A percentile compares a stretch with the other conserved stretches of the same genome.
These are phyloP conservation scores for Ahaetulla prasina DNA, from an alignment of 2,113 vertebrate species.

Conservation along the genomic window DNA sequence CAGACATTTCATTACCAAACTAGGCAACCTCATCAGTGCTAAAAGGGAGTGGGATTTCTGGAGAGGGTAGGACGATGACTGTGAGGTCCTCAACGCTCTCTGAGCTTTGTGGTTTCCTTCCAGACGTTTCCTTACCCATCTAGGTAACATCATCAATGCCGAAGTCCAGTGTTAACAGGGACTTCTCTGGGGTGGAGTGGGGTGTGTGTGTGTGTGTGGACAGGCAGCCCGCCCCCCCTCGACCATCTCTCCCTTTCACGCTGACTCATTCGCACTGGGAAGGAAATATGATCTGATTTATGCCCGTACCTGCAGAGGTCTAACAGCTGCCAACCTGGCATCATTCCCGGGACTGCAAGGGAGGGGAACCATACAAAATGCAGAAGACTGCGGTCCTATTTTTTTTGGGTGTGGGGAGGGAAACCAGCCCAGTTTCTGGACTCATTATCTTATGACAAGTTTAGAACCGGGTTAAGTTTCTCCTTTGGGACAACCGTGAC, in stretches of 20 bases:
- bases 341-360: not conserved
- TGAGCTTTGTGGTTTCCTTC: too few relatives aligned
- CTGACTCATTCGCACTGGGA: not conserved
- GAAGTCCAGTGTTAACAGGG: not conserved
- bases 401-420: not conserved
- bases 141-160: not conserved
- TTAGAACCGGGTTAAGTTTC: too few relatives aligned
- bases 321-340: not conserved
- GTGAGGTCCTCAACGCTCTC: too few relatives aligned
- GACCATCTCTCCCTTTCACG: rapidly evolving
- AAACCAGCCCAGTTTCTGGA: not conserved
- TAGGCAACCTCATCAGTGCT: too few relatives aligned
- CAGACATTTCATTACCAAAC: too few relatives aligned
- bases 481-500: too few relatives aligned
- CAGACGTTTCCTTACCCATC: not conserved
- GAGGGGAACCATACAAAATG: not conserved
- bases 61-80: too few relatives aligned
- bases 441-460: too few relatives aligned
- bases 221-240: not conserved
- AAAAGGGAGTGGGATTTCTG: too few relatives aligned
- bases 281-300: not conserved
- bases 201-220: too few relatives aligned
- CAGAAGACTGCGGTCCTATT: not conserved
- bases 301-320: not conserved
- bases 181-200: too few relatives aligned